Evolutionary conservation across 1,140 invertebrate species (phyloP), one percentile per base, ranked within the genome.

Genomic region (Ostrea edulis): DNA sequence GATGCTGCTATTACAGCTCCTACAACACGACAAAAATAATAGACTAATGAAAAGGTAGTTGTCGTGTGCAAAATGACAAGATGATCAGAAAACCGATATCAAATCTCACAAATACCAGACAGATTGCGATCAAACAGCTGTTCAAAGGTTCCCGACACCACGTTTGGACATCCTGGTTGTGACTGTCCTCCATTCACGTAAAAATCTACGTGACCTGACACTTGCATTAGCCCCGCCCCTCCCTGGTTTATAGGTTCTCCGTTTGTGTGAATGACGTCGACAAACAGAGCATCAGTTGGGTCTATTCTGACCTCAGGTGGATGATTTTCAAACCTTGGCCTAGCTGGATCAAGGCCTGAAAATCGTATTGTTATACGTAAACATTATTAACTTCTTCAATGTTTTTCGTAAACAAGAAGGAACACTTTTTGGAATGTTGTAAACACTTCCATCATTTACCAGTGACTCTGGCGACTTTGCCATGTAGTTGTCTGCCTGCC

Each of bases 251-350:
- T 0, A 97, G 92, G 85, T 11, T 89, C 89, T 22, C 98, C 98
- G 94, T 99, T 98, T 7, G 97, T 98, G 93, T 99, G 98, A 87
- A 98, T 97, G 3, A 98, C 96, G 93, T 93, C 93, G n/a, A 94
- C 93, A 87, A 93, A 94, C 90, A 96, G 95, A 2, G 98, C 98
- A 93, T 99, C 98, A 8, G 96, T 96, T 8, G 96, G 96, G 94
- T 99, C 98, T 20, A 99, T 95, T 0, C 98, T 96, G 0, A 98
- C 97, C 89, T 97, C 96, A 5, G 96, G 96, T 77, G 97, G 96
- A 0, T 97, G 97, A 89, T 97, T 97, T 90, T 97, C 97, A 95
- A 99, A 99, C 93, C 98, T 97, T 0, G 98, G 98, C 88, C 97
- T 97, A 5, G 93, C 92, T 17, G 93, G 92, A 71, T 94, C 93